These are phyloP conservation scores for Odocoileus hemionus DNA, from an alignment of 2,113 vertebrate genomes.

Conservation along the genomic window DNA sequence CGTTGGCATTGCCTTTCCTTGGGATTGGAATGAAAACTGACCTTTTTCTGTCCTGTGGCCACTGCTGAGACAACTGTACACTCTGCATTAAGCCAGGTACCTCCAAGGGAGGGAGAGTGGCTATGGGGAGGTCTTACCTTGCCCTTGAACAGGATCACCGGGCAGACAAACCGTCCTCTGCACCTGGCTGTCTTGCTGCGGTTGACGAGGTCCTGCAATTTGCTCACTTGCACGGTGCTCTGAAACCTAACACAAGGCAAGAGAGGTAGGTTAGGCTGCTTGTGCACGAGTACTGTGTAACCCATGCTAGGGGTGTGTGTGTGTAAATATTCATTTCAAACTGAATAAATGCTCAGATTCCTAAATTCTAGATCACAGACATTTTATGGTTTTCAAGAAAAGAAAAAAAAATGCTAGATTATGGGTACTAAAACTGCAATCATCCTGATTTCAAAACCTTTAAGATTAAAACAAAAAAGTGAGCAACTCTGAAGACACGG, in stretches of 20 bases:
- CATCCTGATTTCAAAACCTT: slow-evolving; percentile 11
- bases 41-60: background rate
- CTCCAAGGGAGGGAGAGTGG: background rate
- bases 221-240: slow-evolving; percentile 91
- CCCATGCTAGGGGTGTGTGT: background rate
- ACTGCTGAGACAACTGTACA: background rate
- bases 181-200: slow-evolving; percentile 97
- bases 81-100: background rate
- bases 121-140: slow-evolving; percentile 85
- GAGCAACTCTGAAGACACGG: background rate
- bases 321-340: background rate
- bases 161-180: slow-evolving; percentile 96
- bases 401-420: background rate
- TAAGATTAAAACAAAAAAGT: background rate
- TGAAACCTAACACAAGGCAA: slow-evolving; percentile 86
- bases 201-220: slow-evolving; percentile 94
- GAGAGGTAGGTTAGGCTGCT: background rate
- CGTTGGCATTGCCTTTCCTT: background rate
- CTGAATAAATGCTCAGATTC: background rate
- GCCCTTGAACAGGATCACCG: slow-evolving; percentile 97
- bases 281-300: background rate
- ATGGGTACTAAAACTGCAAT: background rate
- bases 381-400: background rate
- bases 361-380: background rate
- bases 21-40: background rate